These are phyloP conservation scores for Nibea albiflora DNA, from an alignment of 2,113 vertebrate genomes.

Conservation along the genomic window DNA sequence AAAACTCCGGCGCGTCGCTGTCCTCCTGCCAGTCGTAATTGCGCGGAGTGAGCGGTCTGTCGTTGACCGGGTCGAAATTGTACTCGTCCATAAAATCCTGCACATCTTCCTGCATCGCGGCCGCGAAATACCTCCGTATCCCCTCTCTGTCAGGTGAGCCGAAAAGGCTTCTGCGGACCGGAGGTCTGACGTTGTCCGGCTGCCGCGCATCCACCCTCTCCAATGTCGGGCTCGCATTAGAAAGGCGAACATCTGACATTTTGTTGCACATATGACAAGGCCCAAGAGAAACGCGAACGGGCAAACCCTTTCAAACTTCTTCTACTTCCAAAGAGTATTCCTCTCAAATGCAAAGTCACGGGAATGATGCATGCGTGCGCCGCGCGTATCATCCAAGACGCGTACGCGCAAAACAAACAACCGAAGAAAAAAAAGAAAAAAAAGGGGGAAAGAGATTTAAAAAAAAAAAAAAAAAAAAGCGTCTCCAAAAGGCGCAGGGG, in stretches of 20 bases:
- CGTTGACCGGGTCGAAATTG: constrained; percentile 89
- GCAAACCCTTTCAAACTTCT: constrained; percentile 21
- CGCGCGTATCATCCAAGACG: constrained; percentile 69
- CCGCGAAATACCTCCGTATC: constrained; percentile 80
- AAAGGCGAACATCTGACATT: constrained; percentile 96
- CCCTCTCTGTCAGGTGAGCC: constrained; percentile 88
- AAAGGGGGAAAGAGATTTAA: too few relatives aligned
- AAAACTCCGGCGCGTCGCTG: constrained; percentile 89
- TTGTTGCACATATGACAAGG: constrained; percentile 78
- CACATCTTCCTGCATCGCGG: constrained; percentile 79
- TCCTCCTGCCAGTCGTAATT: constrained; percentile 89
- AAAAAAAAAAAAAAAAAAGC: background rate
- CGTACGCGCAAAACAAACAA: constrained; percentile 23
- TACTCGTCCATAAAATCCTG: constrained; percentile 84
- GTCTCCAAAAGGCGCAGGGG: constrained; percentile 57
- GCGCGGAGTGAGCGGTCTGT: constrained; percentile 86
- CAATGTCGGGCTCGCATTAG: constrained; percentile 93
- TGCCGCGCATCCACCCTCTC: constrained; percentile 92
- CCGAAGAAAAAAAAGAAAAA: too few relatives aligned
- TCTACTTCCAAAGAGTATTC: constrained; percentile 66
- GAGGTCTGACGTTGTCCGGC: constrained; percentile 87
- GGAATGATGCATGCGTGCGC: constrained; percentile 54
- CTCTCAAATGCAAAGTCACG: constrained; percentile 64
- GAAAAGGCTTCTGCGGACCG: constrained; percentile 92
- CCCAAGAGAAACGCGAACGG: constrained; percentile 10